Base-by-base conservation (phyloP, 2,888 invertebrate species). In the Apamea epomidion region DNA sequence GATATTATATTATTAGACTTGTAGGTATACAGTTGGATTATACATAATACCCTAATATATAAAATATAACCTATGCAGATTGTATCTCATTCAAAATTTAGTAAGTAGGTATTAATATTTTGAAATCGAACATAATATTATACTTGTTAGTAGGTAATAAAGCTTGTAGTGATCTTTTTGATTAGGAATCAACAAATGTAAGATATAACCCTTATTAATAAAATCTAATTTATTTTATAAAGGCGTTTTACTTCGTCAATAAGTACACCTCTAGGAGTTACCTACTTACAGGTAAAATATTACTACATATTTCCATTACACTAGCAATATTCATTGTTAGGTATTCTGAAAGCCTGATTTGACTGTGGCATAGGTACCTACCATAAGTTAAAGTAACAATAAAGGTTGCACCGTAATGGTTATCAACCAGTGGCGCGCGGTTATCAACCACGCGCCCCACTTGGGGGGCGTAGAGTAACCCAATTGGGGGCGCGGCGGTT, bases 121-220 rank as follows among this genome's bases (percentile, higher is more conserved):
- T 45, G 21, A 54, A 82, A 69, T 60, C 37, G 68, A 81, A 82
- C n/a, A 29, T 32, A 51, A 54, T 37, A 37, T 48, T 62, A 62
- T 12, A 62, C n/a, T 83, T 62, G 54, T 76, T 82, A 45, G n/a
- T 48, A 83, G 68, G 25, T 62, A 18, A 25, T 54, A 68, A 51
- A 74, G 42, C 37, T 74, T 74, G 37, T 74, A 82, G 68, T 77
- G 45, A 72, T 65, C 45, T 64, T 72, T 74, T 81, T 82, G 74
- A 64, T 48, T 86, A 86, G 71, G 45, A 72, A 68, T 68, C 51
- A 60, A 72, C 37, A 74, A 72, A 51, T 76, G 51, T 86, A 86
- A 81, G 72, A 62, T 60, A 37, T 58, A 62, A 78, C 16, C 68
- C 37, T 51, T 73, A 74, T 10, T 74, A 81, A 77, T 85, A 82